Base-by-base conservation (phyloP, 1,140 invertebrate species). In the Trigoniulus corallinus region DNA sequence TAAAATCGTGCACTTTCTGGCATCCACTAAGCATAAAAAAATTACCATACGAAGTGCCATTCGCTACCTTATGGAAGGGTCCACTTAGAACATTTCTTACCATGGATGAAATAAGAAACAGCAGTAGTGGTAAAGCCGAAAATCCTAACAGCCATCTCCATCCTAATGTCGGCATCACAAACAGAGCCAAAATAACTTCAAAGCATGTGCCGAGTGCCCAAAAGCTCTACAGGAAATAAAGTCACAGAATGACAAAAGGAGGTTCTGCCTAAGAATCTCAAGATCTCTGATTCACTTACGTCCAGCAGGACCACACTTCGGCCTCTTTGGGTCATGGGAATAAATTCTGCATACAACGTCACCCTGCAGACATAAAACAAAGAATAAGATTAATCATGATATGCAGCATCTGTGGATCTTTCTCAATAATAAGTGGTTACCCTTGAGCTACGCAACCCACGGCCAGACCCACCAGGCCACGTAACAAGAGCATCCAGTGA, bases 361-460 rank as follows among this genome's bases (percentile, higher is more conserved):
- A 95, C 88, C 49, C 88, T 93, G 71, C 53, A 73, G 64, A 58
- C 59, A 62, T 15, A 2, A 3, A 7, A 12, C 4, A 20, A 7
- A 18, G 7, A 24, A 21, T 18, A 21, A 21, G 21, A 44, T 44
- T 44, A 20, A 44, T 44, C 24, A 44, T 21, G 42, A 44, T 44
- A 10, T 21, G 12, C 37, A 39, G 12, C 18, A 39, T 39, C 18
- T 39, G 18, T 13, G 37, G 12, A 39, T 12, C 18, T 39, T 39
- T 12, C 37, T 12, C n/a, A 13, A 18, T 39, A 39, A 39, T 39
- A 34, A 22, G n/a, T 59, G 80, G 85, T 82, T 77, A 95, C 89
- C 89, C 91, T 70, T 96, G 92, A 52, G 91, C 88, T 25, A 91
- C 87, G 67, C 91, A 93, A 54, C 92, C 91, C 63, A 96, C 92